Evolutionary conservation across 2,888 invertebrate genomes (phyloP), one percentile per base, ranked within the genome.

Genomic region (Amphipyra berbera): DNA sequence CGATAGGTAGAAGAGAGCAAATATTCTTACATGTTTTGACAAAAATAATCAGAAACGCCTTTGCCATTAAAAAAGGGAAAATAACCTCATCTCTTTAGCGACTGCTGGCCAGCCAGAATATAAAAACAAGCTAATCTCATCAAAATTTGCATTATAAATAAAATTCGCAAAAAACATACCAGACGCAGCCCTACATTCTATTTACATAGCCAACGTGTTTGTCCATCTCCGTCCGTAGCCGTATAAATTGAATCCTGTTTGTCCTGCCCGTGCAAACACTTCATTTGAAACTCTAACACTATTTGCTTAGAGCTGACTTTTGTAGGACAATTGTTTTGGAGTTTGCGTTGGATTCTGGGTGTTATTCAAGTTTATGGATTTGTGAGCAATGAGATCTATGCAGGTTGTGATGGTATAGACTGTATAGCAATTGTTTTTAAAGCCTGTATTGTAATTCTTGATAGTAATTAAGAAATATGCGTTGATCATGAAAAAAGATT

Each of bases 221-320:
- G 76, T 75, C 68, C 76, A 65, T 78, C 55, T 54, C 48, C 61
- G 62, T 73, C 77, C 74, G 2, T 47, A 53, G 58, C 37, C 27
- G 61, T 66, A 72, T 76, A 78, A 72, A 76, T 72, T 78, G 76
- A 76, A 78, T 76, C 68, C 68, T 68, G 72, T 78, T 78, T 76
- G 38, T 72, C 68, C 72, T 65, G 76, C 45, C 61, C 55, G 38
- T 12, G 45, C 55, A 57, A 60, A 52, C 53, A 55, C 44, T 74
- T 45, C 21, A 62, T 62, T 74, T 48, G 35, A 37, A 72, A 60
- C 68, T 21, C 45, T 68, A 61, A 42, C n/a, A 2, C 33, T 45
- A 41, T 72, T 54, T 47, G n/a, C 54, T 38, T 48, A 58, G 30
- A 76, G 57, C 56, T 57, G 56, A 42, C 38, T 48, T 57, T 60